phyloP scores from a whole-genome alignment of 2,113 vertebrate species.

The Ameiurus melas region DNA sequence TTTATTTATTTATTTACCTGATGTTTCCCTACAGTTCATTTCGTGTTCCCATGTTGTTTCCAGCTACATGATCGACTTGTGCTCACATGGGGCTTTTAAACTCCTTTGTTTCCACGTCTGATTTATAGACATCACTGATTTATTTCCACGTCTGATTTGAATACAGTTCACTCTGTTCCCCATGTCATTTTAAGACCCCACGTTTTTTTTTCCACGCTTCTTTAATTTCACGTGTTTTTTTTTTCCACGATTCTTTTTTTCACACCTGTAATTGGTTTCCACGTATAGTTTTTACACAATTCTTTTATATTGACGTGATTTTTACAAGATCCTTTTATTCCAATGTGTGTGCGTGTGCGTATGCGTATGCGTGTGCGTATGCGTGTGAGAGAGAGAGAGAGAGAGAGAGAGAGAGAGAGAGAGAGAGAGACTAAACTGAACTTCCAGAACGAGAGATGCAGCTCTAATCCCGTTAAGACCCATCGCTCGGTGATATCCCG shows the following conservation, averaged over 20 bases:
- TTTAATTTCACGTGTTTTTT: neutral
- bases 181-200: neutral
- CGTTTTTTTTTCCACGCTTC: neutral
- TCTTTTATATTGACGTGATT: neutral
- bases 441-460: neutral
- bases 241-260: neutral
- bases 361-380: neutral
- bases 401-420: neutral
- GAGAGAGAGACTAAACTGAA: neutral
- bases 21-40: neutral
- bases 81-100: neutral
- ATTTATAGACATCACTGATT: neutral
- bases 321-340: neutral
- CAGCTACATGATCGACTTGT: neutral
- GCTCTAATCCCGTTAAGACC: neutral
- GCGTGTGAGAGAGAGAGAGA: neutral
- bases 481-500: conserved; percentile 3
- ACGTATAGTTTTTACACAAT: neutral
- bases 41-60: neutral
- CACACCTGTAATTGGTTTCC: too few relatives aligned
- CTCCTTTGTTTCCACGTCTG: neutral
- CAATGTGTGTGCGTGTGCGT: neutral
- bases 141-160: neutral
- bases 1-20: too few relatives aligned
- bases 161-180: neutral